Evolutionary conservation across 2,113 vertebrate genomes (phyloP).

Genomic region (Corythaeola cristata): DNA sequence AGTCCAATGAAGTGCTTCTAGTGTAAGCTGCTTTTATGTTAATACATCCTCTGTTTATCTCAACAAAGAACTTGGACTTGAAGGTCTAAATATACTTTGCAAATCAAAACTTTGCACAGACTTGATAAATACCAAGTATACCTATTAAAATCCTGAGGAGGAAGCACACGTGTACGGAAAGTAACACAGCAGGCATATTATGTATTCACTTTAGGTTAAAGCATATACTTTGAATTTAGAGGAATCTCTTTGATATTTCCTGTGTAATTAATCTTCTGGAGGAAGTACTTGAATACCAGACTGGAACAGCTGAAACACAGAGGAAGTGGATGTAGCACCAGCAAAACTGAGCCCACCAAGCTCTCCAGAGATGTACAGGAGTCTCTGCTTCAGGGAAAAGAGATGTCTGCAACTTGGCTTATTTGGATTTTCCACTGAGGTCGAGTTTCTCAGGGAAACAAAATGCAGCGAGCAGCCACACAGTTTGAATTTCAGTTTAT

Average conservation of each 20-base stretch:
- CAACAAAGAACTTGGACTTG: neutral
- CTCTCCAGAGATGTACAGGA: neutral
- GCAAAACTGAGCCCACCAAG: neutral
- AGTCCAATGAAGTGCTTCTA: neutral
- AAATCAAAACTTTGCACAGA: neutral
- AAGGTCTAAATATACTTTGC: neutral
- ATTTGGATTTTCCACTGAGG: neutral
- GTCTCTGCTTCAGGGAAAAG: neutral
- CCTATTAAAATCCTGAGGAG: neutral
- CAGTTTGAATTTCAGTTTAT: conserved; percentile 4
- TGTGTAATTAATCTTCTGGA: neutral
- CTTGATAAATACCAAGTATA: neutral
- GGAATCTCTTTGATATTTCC: neutral
- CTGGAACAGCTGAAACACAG: neutral
- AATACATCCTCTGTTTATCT: neutral
- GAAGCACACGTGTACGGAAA: neutral
- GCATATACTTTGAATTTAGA: neutral
- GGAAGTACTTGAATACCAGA: neutral
- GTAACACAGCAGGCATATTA: neutral
- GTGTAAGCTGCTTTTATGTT: neutral
- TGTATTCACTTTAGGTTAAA: neutral
- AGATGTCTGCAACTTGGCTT: neutral
- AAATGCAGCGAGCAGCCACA: neutral
- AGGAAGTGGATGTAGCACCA: neutral
- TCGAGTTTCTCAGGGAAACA: neutral